Evolutionary conservation across 2,888 invertebrate species (phyloP), one percentile per base, ranked within the genome.

Genomic region (Prenolepis imparis): DNA sequence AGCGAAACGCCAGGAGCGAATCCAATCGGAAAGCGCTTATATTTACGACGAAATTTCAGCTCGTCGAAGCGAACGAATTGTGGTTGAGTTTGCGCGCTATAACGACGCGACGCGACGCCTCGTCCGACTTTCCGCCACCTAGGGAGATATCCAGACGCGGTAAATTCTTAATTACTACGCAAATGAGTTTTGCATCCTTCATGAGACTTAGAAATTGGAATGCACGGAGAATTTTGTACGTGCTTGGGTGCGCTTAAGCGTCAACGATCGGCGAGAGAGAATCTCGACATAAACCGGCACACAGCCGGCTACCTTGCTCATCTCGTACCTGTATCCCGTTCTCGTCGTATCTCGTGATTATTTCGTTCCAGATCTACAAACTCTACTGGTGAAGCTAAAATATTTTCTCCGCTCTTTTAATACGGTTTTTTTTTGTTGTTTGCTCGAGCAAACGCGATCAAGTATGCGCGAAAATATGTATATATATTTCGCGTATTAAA

Each of bases 141-240:
- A 48, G 66, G 68, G 74, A 72, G 48, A 59, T 64, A 86, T 88
- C 86, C 86, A 83, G 82, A 48, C 68, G 74, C 87, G 84, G 83
- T 88, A 88, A 89, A 90, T 90, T 89, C 88, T 91, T 91, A 92
- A 91, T 92, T 91, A 91, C 89, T 89, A 90, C 87, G 90, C 90
- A 91, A 91, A 91, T 91, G 89, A 91, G 90, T 90, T 91, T 91
- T 91, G 92, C 90, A 91, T 88, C 88, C 87, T 87, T 90, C 88
- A 90, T 90, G 85, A 88, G 83, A 87, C 83, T 87, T 84, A 83
- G 87, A 90, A 89, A 90, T 88, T 86, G 75, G 85, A 89, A 91
- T 90, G 90, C 88, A 88, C 88, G 88, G 83, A 85, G 85, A 75
- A 87, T 88, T 89, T 88, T 88, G 84, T 84, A 82, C 82, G 83